Conservation (phyloP, 2,113 vertebrate genomes). For the Scalopus aquaticus region DNA sequence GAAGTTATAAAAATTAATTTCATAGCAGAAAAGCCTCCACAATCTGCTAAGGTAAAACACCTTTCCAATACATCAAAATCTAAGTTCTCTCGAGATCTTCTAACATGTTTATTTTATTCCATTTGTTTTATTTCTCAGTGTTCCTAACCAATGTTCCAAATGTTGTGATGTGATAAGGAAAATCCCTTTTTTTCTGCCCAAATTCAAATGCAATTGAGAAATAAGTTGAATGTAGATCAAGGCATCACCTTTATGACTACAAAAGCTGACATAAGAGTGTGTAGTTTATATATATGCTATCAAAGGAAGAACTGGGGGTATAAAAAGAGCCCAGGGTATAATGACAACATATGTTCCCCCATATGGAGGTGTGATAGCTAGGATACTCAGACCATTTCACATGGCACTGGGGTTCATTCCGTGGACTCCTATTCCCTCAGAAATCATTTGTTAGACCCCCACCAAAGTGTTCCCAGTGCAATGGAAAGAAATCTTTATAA, state of each 20-base stretch:
- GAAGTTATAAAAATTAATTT: neutral
- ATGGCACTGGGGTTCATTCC: neutral
- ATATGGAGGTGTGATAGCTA: neutral
- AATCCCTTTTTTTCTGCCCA: neutral
- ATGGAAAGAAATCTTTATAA: neutral
- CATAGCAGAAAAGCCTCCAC: neutral
- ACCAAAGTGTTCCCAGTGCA: neutral
- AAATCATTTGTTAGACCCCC: neutral
- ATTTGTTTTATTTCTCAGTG: neutral
- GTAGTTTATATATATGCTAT: neutral
- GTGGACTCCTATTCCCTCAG: neutral
- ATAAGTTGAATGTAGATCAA: neutral
- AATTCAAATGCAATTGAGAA: neutral
- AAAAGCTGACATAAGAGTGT: neutral
- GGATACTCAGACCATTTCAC: neutral
- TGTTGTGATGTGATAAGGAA: neutral
- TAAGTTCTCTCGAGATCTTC: neutral
- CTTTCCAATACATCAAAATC: neutral
- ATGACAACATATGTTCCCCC: neutral
- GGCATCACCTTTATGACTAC: neutral
- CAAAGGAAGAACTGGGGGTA: neutral
- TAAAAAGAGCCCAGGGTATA: too few relatives aligned
- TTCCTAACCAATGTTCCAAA: neutral
- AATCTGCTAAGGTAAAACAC: neutral
- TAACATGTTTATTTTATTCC: conserved; percentile 5